A percentile compares a stretch with the other conserved stretches of the same genome.
These are phyloP conservation scores for Garra rufa DNA, from an alignment of 2,113 vertebrate species.

Conservation along the genomic window DNA sequence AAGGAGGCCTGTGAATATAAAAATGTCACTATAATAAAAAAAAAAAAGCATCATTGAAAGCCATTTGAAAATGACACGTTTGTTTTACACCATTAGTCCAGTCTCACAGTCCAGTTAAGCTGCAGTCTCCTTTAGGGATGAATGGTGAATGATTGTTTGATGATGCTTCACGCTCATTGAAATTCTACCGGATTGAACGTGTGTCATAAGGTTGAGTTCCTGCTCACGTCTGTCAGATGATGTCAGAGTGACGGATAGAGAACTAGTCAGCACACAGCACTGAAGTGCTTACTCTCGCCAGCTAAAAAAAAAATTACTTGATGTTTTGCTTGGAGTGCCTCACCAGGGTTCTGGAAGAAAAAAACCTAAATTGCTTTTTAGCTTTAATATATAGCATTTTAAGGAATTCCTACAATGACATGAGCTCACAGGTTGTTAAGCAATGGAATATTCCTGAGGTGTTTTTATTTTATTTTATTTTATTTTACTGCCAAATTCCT, in stretches of 20 bases:
- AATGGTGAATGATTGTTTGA: not conserved
- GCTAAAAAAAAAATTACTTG: not conserved
- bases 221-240: slow-evolving; percentile 8
- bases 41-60: not conserved
- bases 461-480: too few species aligned
- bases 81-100: not conserved
- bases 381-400: not conserved
- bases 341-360: not conserved
- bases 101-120: not conserved
- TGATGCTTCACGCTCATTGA: not conserved
- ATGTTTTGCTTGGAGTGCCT: not conserved
- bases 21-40: not conserved
- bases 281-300: not conserved
- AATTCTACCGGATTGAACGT: not conserved
- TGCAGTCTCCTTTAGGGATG: not conserved
- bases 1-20: not conserved
- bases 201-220: not conserved
- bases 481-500: not conserved
- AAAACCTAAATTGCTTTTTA: not conserved
- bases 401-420: not conserved
- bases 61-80: not conserved
- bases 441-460: not conserved
- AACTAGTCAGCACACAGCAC: slow-evolving; percentile 1
- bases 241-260: not conserved
- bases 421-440: not conserved